These are phyloP conservation scores for Pollenia griseotomentosa DNA, from an alignment of 2,888 invertebrate genomes.

Conservation along the genomic window DNA sequence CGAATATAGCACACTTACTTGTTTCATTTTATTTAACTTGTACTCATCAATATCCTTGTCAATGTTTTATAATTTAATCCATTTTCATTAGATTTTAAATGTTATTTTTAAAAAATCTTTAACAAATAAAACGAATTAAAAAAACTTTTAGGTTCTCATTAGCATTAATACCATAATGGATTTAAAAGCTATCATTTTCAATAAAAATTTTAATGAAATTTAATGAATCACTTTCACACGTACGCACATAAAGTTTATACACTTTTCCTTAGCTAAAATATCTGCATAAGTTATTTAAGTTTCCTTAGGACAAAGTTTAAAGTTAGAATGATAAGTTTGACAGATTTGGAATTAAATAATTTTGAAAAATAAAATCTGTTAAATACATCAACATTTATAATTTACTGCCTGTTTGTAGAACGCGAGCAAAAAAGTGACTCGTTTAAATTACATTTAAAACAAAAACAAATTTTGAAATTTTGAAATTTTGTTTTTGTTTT, in stretches of 20 bases:
- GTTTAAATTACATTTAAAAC: no score
- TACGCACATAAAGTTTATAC: not conserved
- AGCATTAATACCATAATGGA: not conserved
- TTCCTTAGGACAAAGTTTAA: conserved; percentile 15
- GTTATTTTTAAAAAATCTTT: not conserved
- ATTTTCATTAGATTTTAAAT: not conserved
- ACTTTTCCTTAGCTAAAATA: no score
- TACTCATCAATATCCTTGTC: no score
- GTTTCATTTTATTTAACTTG: no score
- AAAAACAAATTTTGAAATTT: no score
- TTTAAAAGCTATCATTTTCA: not conserved
- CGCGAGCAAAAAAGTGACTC: no score
- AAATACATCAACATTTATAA: no score
- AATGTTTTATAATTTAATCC: conserved; percentile 6
- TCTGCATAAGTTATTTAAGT: conserved; percentile 17
- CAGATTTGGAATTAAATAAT: not conserved
- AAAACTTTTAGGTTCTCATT: conserved; percentile 23
- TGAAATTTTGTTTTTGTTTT: no score
- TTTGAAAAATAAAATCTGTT: not conserved
- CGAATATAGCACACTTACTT: no score
- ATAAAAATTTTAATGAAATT: not conserved
- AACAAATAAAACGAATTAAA: not conserved
- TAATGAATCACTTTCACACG: not conserved
- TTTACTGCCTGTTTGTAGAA: no score
- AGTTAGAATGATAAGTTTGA: conserved; percentile 2